phyloP scores from a whole-genome alignment of 2,797 vertebrate genomes.

The Fringilla coelebs region DNA sequence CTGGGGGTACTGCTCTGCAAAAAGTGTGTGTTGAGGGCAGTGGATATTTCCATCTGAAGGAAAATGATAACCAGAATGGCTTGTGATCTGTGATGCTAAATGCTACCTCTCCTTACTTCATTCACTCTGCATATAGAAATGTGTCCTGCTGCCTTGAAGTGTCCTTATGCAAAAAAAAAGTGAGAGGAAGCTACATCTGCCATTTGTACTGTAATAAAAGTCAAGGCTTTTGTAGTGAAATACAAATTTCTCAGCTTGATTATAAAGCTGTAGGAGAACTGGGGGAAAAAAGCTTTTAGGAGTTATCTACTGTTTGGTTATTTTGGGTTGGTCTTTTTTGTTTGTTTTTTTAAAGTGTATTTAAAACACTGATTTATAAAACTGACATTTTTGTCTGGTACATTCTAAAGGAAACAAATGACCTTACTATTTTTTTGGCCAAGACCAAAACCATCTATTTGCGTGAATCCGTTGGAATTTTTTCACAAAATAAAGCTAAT shows the following conservation, averaged over 20 bases:
- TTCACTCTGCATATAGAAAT: neutral
- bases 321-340: neutral
- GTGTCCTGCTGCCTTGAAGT: neutral
- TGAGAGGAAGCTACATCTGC: neutral
- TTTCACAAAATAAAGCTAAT: constrained; percentile 2
- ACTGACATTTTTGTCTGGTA: neutral
- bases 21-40: neutral
- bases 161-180: neutral
- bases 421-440: neutral
- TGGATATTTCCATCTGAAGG: neutral
- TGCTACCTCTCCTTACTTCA: neutral
- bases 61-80: neutral
- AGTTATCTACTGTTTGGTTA: neutral
- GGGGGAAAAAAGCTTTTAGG: neutral
- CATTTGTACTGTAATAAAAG: neutral
- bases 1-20: neutral
- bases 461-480: neutral
- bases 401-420: neutral
- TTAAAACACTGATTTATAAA: neutral
- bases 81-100: neutral
- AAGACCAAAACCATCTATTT: neutral
- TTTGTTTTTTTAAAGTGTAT: neutral
- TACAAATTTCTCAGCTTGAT: neutral
- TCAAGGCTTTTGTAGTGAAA: neutral
- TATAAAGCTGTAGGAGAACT: neutral